Conservation (phyloP, 2,797 vertebrate genomes). For the Sebastes hubbsi region DNA sequence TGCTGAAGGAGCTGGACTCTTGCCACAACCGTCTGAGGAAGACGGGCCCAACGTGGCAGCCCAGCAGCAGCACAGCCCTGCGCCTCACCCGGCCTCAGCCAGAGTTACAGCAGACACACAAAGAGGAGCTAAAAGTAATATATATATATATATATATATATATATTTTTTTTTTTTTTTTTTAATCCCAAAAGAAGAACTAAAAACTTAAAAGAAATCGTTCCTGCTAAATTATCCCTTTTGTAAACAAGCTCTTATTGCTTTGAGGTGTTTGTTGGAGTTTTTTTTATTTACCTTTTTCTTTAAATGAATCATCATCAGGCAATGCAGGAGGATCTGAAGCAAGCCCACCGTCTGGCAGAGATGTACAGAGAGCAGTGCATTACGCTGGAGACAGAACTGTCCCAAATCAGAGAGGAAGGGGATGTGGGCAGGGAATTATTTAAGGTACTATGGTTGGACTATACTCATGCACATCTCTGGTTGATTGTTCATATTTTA, state of each 20-base stretch:
- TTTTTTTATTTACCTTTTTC: not conserved
- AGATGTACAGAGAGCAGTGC: slow-evolving; percentile 96
- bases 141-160: too few relatives aligned
- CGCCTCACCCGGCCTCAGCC: slow-evolving; percentile 44
- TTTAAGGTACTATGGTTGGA: slow-evolving; percentile 84
- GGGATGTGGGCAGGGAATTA: slow-evolving; percentile 88
- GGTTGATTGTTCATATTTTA: not conserved
- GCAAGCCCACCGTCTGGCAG: slow-evolving; percentile 88
- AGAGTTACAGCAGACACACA: slow-evolving; percentile 71
- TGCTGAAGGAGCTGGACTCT: slow-evolving; percentile 86
- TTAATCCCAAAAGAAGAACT: not conserved
- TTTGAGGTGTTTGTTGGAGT: not conserved
- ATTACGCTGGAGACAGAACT: slow-evolving; percentile 90
- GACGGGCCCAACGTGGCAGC: slow-evolving; percentile 35
- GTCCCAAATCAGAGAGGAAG: slow-evolving; percentile 89
- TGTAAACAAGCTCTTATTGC: rapidly evolving
- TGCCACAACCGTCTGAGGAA: slow-evolving; percentile 76
- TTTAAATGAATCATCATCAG: slow-evolving; percentile 64
- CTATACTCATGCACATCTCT: not conserved
- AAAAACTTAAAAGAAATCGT: not conserved
- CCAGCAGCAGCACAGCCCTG: slow-evolving; percentile 30
- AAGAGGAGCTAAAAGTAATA: slow-evolving; percentile 87
- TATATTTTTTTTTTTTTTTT: too few relatives aligned
- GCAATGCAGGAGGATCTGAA: slow-evolving; percentile 87
- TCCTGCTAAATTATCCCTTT: not conserved